Evolutionary conservation across 2,797 vertebrate species (phyloP).

Genomic region (Clarias fuscus): DNA sequence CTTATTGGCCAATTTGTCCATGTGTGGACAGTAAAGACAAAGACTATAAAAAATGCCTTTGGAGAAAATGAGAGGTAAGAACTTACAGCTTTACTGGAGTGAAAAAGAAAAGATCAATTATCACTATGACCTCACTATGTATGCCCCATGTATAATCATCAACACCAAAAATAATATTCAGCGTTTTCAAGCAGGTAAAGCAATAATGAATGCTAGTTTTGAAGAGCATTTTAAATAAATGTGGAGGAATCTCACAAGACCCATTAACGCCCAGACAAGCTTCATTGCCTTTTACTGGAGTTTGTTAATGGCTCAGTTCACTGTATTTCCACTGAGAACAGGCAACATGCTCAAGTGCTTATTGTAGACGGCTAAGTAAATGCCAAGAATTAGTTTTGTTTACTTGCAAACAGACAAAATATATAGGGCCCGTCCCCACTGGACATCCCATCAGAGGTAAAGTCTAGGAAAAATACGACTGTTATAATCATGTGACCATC

Average conservation of each 20-base stretch:
- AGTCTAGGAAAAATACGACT: neutral
- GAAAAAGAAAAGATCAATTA: conserved; percentile 10
- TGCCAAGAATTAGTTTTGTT: conserved; percentile 13
- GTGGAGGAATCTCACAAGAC: conserved; percentile 31
- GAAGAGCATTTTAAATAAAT: conserved; percentile 24
- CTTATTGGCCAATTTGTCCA: conserved; percentile 51
- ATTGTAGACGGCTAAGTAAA: conserved; percentile 25
- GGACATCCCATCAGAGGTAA: neutral
- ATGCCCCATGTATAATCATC: neutral
- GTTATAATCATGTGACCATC: neutral
- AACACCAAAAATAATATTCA: conserved; percentile 18
- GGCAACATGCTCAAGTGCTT: neutral
- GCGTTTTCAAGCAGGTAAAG: neutral
- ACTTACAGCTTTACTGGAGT: conserved; percentile 25
- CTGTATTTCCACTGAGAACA: conserved; percentile 25
- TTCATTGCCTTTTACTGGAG: conserved; percentile 38
- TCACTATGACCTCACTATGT: conserved; percentile 24
- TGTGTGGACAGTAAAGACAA: conserved; percentile 35
- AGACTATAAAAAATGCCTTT: conserved; percentile 42
- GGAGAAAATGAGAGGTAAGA: conserved; percentile 20
- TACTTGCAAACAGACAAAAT: conserved; percentile 20
- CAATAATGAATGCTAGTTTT: conserved; percentile 18
- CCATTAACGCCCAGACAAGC: conserved; percentile 38
- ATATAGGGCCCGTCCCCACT: neutral
- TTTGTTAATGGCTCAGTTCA: conserved; percentile 38